phyloP scores from a whole-genome alignment of 2,113 vertebrate species.

The Nyctibius bracteatus region DNA sequence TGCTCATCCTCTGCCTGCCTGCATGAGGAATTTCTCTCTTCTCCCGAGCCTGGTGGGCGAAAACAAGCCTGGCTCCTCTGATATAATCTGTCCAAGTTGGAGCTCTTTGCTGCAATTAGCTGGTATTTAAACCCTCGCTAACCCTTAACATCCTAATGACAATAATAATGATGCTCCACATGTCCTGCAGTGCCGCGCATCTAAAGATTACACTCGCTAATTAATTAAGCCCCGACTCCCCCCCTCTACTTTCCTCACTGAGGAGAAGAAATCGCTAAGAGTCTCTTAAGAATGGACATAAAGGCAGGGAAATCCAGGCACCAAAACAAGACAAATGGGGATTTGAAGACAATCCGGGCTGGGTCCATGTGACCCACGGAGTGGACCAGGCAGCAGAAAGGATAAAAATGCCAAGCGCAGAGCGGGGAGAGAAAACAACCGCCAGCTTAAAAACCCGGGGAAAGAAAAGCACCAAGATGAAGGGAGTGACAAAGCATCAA shows the following conservation, averaged over 20 bases:
- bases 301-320: conserved; percentile 52
- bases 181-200: conserved; percentile 20
- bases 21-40: neutral
- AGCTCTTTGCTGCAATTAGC: conserved; percentile 17
- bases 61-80: neutral
- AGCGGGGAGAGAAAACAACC: neutral
- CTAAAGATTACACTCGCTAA: conserved; percentile 41
- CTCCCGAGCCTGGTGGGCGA: neutral
- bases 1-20: neutral
- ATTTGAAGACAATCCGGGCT: conserved; percentile 55
- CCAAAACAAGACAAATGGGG: conserved; percentile 47
- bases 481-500: conserved; percentile 69
- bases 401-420: conserved; percentile 42
- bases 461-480: conserved; percentile 65
- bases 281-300: conserved; percentile 50
- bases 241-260: neutral
- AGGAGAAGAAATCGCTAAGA: conserved; percentile 31
- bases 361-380: conserved; percentile 41
- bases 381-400: conserved; percentile 58
- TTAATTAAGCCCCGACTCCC: conserved; percentile 23
- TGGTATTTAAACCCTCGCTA: conserved; percentile 39
- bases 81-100: neutral
- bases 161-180: conserved; percentile 32
- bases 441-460: conserved; percentile 9
- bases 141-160: conserved; percentile 31